Evolutionary conservation across 2,888 invertebrate species (phyloP).

Genomic region (Plebejus anna): DNA sequence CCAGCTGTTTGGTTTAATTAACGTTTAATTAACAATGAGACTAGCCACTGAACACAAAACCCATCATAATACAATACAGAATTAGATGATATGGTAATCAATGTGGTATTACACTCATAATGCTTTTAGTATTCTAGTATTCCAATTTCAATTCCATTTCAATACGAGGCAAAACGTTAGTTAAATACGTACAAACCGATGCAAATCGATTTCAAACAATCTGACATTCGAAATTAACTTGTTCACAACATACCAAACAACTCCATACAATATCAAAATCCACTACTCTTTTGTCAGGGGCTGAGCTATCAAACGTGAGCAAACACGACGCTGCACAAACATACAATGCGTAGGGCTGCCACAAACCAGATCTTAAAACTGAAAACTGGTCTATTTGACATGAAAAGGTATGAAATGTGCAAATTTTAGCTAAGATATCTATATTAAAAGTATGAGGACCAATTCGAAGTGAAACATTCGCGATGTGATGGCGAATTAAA

Average conservation of each 20-base stretch:
- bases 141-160: slow-evolving; percentile 31
- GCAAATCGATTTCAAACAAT: slow-evolving; percentile 37
- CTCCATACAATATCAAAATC: slow-evolving; percentile 32
- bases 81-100: neutral
- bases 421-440: neutral
- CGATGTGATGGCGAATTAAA: no score
- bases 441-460: no score
- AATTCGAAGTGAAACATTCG: no score
- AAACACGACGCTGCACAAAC: slow-evolving; percentile 33
- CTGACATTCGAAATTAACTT: slow-evolving; percentile 42
- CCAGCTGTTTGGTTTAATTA: no score
- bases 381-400: neutral
- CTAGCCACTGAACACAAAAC: neutral
- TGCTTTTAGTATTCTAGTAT: neutral
- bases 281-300: slow-evolving; percentile 30
- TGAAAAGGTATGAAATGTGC: neutral
- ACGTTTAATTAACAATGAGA: neutral
- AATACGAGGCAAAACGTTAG: neutral
- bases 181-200: slow-evolving; percentile 35
- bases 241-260: slow-evolving; percentile 31
- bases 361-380: slow-evolving; percentile 25
- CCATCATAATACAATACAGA: neutral
- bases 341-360: slow-evolving; percentile 14
- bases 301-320: slow-evolving; percentile 32
- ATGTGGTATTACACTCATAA: neutral